phyloP scores from a whole-genome alignment of 2,888 invertebrate genomes.

The Celastrina argiolus region DNA sequence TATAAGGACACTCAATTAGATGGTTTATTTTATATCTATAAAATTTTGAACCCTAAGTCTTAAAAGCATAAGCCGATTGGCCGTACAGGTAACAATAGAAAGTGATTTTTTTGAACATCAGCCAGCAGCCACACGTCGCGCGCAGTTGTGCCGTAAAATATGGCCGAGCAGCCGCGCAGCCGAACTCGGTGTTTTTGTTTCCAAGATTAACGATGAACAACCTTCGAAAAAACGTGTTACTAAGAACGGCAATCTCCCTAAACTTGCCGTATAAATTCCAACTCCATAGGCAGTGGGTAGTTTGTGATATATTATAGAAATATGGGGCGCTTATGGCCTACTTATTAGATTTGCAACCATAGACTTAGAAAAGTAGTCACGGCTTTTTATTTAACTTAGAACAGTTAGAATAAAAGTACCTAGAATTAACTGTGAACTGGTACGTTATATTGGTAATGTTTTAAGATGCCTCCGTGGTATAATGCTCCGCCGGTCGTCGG shows the following conservation, averaged over 20 bases:
- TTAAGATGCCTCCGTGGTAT: too few relatives aligned
- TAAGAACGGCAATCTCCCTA: conserved; percentile 62
- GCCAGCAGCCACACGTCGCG: conserved; percentile 56
- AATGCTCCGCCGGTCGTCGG: too few relatives aligned
- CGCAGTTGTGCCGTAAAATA: conserved; percentile 69
- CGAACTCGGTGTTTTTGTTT: conserved; percentile 71
- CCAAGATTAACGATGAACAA: conserved; percentile 75
- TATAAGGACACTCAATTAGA: background rate
- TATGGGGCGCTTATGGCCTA: background rate
- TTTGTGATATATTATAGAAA: conserved; percentile 5
- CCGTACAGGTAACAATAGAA: conserved; percentile 29
- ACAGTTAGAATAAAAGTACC: too few relatives aligned
- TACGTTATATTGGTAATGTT: too few relatives aligned
- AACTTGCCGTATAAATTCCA: conserved; percentile 55
- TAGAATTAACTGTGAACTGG: too few relatives aligned
- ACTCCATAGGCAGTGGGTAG: background rate
- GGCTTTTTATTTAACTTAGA: too few relatives aligned
- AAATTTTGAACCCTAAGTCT: background rate
- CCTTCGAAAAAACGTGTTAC: conserved; percentile 71
- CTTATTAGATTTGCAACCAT: background rate
- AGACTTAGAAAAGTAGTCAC: background rate
- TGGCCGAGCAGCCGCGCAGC: conserved; percentile 54
- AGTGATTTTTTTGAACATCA: conserved; percentile 34
- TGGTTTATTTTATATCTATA: background rate
- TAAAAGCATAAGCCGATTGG: conserved; percentile 1